Evolutionary conservation across 37 sponge, comb jelly and placozoan genomes (phyloP).

Genomic region (Halisarca cf. caerulea): DNA sequence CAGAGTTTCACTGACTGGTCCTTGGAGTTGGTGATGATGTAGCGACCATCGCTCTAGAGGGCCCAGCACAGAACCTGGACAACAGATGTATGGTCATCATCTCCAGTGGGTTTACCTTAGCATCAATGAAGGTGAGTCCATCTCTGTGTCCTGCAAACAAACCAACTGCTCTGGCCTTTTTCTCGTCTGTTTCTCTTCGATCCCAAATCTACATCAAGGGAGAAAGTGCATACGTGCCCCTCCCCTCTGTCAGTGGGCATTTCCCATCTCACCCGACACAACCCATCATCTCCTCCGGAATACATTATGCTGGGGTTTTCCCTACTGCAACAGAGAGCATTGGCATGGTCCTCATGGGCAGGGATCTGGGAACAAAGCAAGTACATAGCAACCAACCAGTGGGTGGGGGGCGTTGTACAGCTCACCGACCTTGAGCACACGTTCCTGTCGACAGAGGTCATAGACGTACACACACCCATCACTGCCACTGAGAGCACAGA

Average conservation of each 20-base stretch:
- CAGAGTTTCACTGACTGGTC: conserved; percentile 94
- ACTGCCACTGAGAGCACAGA: conserved; percentile 42
- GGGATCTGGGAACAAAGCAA: conserved; percentile 34
- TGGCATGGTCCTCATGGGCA: conserved; percentile 82
- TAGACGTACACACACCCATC: conserved; percentile 84
- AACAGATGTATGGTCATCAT: not conserved
- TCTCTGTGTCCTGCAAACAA: conserved; percentile 86
- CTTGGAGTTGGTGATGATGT: conserved; percentile 91
- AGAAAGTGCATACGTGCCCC: too few relatives aligned
- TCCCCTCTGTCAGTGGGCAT: not conserved
- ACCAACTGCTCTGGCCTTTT: conserved; percentile 71
- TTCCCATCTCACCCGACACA: conserved; percentile 29
- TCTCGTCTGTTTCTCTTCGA: conserved; percentile 51
- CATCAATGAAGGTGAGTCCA: conserved; percentile 83
- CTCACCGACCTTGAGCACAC: conserved; percentile 45
- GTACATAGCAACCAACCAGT: not conserved
- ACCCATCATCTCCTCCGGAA: conserved; percentile 74
- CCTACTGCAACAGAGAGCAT: conserved; percentile 61
- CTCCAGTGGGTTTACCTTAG: conserved; percentile 49
- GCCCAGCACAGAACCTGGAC: too few relatives aligned
- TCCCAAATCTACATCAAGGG: conserved; percentile 97
- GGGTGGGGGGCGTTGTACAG: not conserved
- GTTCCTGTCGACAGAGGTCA: conserved; percentile 41
- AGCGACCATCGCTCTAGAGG: conserved; percentile 63
- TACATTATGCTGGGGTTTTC: conserved; percentile 61